phyloP scores from a whole-genome alignment of 2,888 invertebrate species.

The Cylloceria caligata region DNA sequence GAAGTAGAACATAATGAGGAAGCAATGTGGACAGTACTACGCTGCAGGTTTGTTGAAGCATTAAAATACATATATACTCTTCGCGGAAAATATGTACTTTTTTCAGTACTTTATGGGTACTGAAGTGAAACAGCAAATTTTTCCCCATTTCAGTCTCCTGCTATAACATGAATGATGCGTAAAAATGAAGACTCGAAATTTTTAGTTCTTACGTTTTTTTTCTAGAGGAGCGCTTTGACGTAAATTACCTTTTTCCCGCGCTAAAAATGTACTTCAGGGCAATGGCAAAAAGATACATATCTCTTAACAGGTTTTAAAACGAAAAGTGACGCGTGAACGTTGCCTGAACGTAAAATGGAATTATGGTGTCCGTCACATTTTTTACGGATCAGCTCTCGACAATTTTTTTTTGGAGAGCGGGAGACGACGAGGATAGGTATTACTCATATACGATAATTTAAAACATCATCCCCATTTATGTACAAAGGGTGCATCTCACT shows the following conservation, averaged over 20 bases:
- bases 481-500: conserved; percentile 69
- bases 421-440: conserved; percentile 21
- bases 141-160: too few relatives aligned
- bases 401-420: conserved; percentile 16
- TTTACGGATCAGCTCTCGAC: conserved; percentile 48
- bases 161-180: too few relatives aligned
- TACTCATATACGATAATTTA: conserved; percentile 68
- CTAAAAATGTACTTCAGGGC: conserved; percentile 3
- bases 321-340: conserved; percentile 59
- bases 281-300: conserved; percentile 8
- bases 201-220: too few relatives aligned
- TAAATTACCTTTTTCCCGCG: conserved; percentile 10
- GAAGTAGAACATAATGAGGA: too few relatives aligned
- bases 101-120: too few relatives aligned
- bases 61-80: too few relatives aligned
- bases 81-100: too few relatives aligned
- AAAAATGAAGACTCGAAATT: too few relatives aligned
- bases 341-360: conserved; percentile 49
- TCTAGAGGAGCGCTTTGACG: too few relatives aligned
- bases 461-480: conserved; percentile 64
- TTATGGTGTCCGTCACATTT: conserved; percentile 65
- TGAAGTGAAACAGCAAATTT: too few relatives aligned
- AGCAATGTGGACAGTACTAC: too few relatives aligned
- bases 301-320: conserved; percentile 31
- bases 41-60: too few relatives aligned